phyloP scores from a whole-genome alignment of 2,113 vertebrate genomes.

The Rhinolophus sinicus region DNA sequence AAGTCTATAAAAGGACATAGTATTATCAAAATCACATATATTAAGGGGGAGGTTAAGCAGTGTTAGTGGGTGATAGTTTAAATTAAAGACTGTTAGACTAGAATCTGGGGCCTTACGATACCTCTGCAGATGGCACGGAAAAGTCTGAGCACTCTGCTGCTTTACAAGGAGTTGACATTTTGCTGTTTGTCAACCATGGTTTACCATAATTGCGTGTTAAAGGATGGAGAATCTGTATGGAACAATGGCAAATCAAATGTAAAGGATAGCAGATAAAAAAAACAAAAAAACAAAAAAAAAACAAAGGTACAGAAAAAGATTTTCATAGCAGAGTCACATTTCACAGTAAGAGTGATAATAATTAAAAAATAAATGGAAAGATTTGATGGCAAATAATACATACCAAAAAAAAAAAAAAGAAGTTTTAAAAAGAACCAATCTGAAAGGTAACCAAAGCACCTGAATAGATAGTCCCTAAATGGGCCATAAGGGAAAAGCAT shows the following conservation, averaged over 20 bases:
- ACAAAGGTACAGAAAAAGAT: constrained; percentile 79
- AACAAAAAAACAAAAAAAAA: constrained; percentile 82
- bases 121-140: constrained; percentile 96
- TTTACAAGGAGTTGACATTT: constrained; percentile 97
- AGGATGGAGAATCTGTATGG: constrained; percentile 97
- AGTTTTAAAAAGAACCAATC: neutral
- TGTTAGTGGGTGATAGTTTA: constrained; percentile 83
- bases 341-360: constrained; percentile 67
- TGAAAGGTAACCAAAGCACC: neutral
- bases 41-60: constrained; percentile 61
- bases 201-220: constrained; percentile 99
- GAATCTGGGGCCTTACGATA: constrained; percentile 90
- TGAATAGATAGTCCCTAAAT: neutral
- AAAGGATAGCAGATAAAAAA: constrained; percentile 80
- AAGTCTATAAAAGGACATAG: constrained; percentile 65
- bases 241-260: constrained; percentile 95
- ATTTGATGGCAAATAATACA: constrained; percentile 72
- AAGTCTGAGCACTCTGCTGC: constrained; percentile 95
- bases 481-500: neutral
- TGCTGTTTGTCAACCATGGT: constrained; percentile 99
- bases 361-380: constrained; percentile 73
- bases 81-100: constrained; percentile 79
- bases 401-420: neutral
- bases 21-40: constrained; percentile 56
- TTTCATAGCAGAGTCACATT: constrained; percentile 72